Evolutionary conservation across 2,797 vertebrate genomes (phyloP), one percentile per base, ranked within the genome.

Genomic region (Loris lydekkerianus): DNA sequence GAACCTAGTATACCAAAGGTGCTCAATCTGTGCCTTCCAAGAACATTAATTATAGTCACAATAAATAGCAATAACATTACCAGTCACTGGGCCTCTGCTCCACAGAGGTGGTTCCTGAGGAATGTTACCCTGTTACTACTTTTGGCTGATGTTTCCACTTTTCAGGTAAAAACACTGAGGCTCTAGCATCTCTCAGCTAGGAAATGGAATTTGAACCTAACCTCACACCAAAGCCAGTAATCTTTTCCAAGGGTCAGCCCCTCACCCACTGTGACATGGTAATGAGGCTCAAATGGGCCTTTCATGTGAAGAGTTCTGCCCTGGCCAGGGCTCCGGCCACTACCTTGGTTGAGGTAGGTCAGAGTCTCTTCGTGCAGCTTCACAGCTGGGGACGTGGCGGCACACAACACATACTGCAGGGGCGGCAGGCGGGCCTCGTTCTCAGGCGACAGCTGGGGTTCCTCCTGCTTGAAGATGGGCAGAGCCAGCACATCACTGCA

Each of bases 341-440:
- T 99, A 99, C 99, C 99, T 99, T 99, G 99, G 97, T 99, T 99
- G 97, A 99, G 99, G 97, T 99, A 99, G 56, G 99, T 99, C 97
- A 99, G 98, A 0, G 99, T 99, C 98, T 99, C 99, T 7, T 99
- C 99, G 0, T 99, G 99, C 95, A 99, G 98, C 88, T 99, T 99
- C 93, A 99, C 99, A 5, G 99, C 99, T 1, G 99, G 99, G 0
- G 99, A 99, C 0, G 99, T 99, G 96, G 99, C 99, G 3, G 99
- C 99, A 92, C 99, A 99, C 78, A 99, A 98, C 87, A 99, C 97
- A 0, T 99, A 99, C 95, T 99, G 99, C 97, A 99, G 99, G 4
- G 99, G 99, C 0, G 98, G 98, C 97, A 98, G 97, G 85, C 98
- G 98, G 93, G 98, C 92, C 61, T 98, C 98, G 0, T 97, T 98